Conservation (phyloP, 2,113 vertebrate genomes). For the Salminus brasiliensis region DNA sequence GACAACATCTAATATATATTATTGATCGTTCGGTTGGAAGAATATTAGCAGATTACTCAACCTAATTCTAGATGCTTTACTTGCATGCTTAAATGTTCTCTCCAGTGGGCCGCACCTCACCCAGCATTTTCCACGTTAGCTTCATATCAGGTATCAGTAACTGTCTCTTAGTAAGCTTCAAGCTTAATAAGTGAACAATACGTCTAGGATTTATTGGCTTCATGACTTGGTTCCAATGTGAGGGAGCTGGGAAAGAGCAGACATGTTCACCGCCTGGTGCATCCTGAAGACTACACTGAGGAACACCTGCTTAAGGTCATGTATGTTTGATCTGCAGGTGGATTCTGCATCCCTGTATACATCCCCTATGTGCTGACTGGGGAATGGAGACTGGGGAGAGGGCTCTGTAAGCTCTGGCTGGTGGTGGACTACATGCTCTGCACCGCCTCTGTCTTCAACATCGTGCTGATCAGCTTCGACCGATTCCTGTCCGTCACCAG, state of each 20-base stretch:
- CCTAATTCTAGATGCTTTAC: too few species aligned
- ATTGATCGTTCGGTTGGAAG: too few species aligned
- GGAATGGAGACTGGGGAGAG: slow-evolving; percentile 72
- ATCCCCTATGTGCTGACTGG: slow-evolving; percentile 77
- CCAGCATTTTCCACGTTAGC: too few species aligned
- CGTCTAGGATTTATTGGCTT: not conserved
- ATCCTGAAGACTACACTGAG: not conserved
- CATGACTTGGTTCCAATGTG: not conserved
- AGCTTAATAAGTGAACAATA: too few species aligned
- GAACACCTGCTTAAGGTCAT: too few species aligned
- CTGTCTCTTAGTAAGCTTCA: too few species aligned
- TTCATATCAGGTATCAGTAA: too few species aligned
- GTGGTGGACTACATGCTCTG: slow-evolving; percentile 78
- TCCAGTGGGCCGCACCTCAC: too few species aligned
- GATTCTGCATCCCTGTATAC: slow-evolving; percentile 80
- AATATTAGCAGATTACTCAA: too few species aligned
- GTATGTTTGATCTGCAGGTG: slow-evolving; percentile 60
- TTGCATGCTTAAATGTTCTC: too few species aligned
- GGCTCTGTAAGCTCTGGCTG: slow-evolving; percentile 76
- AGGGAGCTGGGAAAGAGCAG: too few species aligned
- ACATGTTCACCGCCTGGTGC: not conserved
- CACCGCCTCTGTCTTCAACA: slow-evolving; percentile 78
- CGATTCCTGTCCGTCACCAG: slow-evolving; percentile 75
- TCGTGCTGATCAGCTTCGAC: slow-evolving; percentile 80
- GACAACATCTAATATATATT: too few species aligned